phyloP scores from a whole-genome alignment of 2,888 invertebrate genomes.

The Apeira syringaria region DNA sequence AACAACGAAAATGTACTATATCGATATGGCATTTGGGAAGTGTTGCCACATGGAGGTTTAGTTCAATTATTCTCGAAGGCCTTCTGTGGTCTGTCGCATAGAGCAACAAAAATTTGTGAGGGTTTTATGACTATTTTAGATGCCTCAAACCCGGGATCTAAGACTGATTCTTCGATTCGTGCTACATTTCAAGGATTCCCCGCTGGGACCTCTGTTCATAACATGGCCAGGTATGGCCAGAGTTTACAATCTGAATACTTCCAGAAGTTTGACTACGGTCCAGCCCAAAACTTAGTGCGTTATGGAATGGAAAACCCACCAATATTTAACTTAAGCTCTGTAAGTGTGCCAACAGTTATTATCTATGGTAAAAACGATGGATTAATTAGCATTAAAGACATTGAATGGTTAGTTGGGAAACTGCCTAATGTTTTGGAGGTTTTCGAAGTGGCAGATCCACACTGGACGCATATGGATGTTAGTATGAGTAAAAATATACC shows the following conservation, averaged over 20 bases:
- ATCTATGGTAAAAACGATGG: slow-evolving; percentile 75
- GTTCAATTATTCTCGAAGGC: slow-evolving; percentile 45
- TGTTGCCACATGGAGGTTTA: slow-evolving; percentile 45
- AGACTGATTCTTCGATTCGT: background rate
- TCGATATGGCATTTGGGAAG: slow-evolving; percentile 42
- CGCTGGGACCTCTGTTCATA: slow-evolving; percentile 56
- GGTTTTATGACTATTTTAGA: slow-evolving; percentile 37
- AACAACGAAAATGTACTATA: slow-evolving; percentile 34
- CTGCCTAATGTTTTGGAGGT: slow-evolving; percentile 84
- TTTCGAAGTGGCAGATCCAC: slow-evolving; percentile 77
- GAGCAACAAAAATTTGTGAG: slow-evolving; percentile 42
- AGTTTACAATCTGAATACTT: slow-evolving; percentile 39
- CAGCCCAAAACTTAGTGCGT: slow-evolving; percentile 40
- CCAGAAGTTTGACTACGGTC: slow-evolving; percentile 59
- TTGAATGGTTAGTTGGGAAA: slow-evolving; percentile 71
- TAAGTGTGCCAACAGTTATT: slow-evolving; percentile 48
- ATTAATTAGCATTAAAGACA: slow-evolving; percentile 83
- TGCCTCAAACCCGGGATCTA: slow-evolving; percentile 49
- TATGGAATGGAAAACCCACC: slow-evolving; percentile 55
- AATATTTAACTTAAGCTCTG: slow-evolving; percentile 48
- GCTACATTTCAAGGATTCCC: background rate
- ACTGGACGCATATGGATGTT: slow-evolving; percentile 42
- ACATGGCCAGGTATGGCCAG: slow-evolving; percentile 58
- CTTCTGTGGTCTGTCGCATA: slow-evolving; percentile 45
- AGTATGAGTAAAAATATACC: slow-evolving; percentile 26